These are phyloP conservation scores for Ophioninae sp. DNA, from an alignment of 2,888 invertebrate genomes.

Conservation along the genomic window DNA sequence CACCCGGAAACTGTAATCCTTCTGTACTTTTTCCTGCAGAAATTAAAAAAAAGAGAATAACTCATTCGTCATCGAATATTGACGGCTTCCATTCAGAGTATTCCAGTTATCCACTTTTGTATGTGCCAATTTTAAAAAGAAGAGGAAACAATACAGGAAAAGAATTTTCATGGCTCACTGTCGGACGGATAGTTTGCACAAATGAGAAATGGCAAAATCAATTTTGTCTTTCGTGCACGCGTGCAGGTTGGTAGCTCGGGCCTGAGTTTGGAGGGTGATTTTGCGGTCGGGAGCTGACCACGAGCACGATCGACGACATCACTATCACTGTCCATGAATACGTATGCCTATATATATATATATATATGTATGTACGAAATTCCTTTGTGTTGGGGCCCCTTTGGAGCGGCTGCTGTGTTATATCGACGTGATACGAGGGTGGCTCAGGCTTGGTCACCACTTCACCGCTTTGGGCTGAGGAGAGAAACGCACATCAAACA, in stretches of 20 bases:
- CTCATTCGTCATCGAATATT: too few species aligned
- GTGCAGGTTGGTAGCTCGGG: conserved; percentile 36
- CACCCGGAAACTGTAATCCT: too few species aligned
- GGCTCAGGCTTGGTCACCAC: conserved; percentile 51
- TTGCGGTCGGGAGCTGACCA: conserved; percentile 35
- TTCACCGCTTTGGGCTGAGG: conserved; percentile 30
- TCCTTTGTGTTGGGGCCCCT: conserved; percentile 16
- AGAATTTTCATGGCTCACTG: conserved; percentile 39
- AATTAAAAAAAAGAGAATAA: too few species aligned
- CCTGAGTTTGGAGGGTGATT: conserved; percentile 2
- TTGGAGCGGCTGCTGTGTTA: conserved; percentile 38
- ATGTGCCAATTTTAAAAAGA: conserved; percentile 14
- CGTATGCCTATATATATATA: not conserved
- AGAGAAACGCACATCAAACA: conserved; percentile 26
- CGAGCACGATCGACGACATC: conserved; percentile 33
- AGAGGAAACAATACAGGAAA: conserved; percentile 23
- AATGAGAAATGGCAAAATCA: conserved; percentile 71
- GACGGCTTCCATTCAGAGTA: too few species aligned
- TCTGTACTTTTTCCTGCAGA: too few species aligned
- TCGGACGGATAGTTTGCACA: conserved; percentile 67
- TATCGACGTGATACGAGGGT: conserved; percentile 49
- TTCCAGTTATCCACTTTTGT: not conserved
- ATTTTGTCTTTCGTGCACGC: conserved; percentile 66
- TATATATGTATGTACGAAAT: not conserved
- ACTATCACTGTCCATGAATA: conserved; percentile 13